A percentile compares a stretch with the other conserved stretches of the same genome.
These are phyloP conservation scores for Prolemur simus DNA, from an alignment of 2,113 vertebrate species.

Conservation along the genomic window DNA sequence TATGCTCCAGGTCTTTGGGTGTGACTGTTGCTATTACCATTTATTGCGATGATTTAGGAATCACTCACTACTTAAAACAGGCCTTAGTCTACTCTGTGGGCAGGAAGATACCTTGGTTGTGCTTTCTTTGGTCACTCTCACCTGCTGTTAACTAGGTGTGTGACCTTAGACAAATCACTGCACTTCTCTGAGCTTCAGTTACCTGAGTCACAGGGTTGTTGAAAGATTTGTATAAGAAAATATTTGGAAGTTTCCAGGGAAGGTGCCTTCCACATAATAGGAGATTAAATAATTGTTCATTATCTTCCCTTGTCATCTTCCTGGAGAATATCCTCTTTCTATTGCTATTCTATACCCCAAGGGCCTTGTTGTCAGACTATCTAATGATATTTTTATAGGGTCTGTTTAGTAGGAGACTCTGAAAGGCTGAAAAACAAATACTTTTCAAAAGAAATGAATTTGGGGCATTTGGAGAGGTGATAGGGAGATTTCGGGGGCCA, in stretches of 20 bases:
- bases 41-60: neutral
- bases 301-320: neutral
- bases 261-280: neutral
- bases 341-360: neutral
- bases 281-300: neutral
- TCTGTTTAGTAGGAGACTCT: neutral
- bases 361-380: neutral
- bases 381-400: neutral
- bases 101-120: neutral
- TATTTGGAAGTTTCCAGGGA: neutral
- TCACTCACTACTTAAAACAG: neutral
- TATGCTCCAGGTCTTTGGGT: neutral
- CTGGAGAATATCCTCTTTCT: neutral
- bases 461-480: neutral
- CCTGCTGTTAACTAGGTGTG: neutral
- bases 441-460: slow-evolving; percentile 30
- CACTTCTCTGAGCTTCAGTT: neutral
- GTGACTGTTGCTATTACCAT: neutral
- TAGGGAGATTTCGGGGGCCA: neutral
- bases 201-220: neutral
- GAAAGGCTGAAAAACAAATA: neutral
- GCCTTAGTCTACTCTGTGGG: neutral
- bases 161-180: neutral
- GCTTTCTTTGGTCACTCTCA: neutral
- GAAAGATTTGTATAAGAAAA: neutral